Evolutionary conservation across 2,888 invertebrate species (phyloP), one percentile per base, ranked within the genome.

Genomic region (Icerya purchasi): DNA sequence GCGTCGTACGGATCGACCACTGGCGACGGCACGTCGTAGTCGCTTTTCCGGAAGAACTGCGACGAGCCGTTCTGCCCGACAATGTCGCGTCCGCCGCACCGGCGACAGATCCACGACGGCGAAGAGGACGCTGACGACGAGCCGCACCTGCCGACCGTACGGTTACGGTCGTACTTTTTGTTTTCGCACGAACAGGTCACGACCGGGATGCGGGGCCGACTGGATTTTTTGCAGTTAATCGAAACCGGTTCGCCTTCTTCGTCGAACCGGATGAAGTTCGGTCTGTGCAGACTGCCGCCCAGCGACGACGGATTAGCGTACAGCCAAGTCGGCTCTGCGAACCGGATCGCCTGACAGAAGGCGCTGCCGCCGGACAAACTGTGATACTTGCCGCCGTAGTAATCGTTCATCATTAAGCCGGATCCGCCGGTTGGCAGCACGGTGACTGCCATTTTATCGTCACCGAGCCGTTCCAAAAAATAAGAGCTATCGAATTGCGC

Each of bases 241-340:
- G 63, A 51, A 54, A 59, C 52, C 53, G 49, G 23, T 58, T 51
- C 20, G 57, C 10, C 50, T 54, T 58, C 22, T 14, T 14, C 8
- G 5, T 36, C 36, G 36, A 36, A 36, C 5, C 36, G 36, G 5
- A 36, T 36, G 14, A 36, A 36, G 14, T 36, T 36, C 5, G 36
- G 36, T 36, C 36, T 36, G 36, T 36, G 36, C 14, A 36, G 14
- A 36, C 36, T 36, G 14, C 36, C 36, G 36, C 36, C 36, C 8
- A 5, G 8, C 8, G 8, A 8, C 36, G 36, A 14, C 36, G 36
- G 36, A 5, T 5, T 85, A 66, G 86, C 85, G 69, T 88, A 87
- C 19, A 87, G 77, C 87, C 87, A 88, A 59, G 86, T 84, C n/a
- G n/a, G n/a, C 69, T 88, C 85, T 50, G 84, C 84, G 73, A 84